Base-by-base conservation (phyloP, 2,113 vertebrate genomes). In the Oenanthe melanoleuca region DNA sequence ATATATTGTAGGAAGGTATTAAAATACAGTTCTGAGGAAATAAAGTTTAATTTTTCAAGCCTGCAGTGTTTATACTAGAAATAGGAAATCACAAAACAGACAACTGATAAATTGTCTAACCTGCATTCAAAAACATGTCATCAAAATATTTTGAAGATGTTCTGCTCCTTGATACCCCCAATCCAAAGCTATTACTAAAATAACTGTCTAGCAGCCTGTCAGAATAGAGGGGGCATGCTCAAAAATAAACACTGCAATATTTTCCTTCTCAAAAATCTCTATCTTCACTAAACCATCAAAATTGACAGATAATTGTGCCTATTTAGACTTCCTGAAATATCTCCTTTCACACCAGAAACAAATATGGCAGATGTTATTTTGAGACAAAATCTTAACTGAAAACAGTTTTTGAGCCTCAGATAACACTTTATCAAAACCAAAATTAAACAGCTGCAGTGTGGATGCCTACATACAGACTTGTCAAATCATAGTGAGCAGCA, bases 331-430 rank as follows among this genome's bases (percentile, higher is more conserved):
- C 70, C 7, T 75, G 23, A 82, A 94, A 74, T 89, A 86, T 20
- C 74, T 74, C 12, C 31, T 89, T 91, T 88, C 74, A 83, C 55
- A 80, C 55, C 56, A 91, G 26, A 59, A 92, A 63, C 20, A 95
- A 84, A 91, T 60, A 55, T 9, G 28, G 71, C 74, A 92, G 87
- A 94, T 82, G 73, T 71, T 91, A 92, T 91, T 87, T 89, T 93
- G 80, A 85, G 87, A 69, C 34, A 77, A 75, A 84, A 64, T 71
- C 59, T 92, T 64, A 50, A 89, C 53, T 74, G 33, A 89, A 82
- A 88, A 92, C 40, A 45, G 45, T 7, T 77, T 92, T 69, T 80
- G 49, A 81, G 64, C 69, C 44, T 78, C 34, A 86, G 24, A 71
- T 13, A 71, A 70, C 31, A 25, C 61, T 88, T 88, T 73, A 81